phyloP scores from a whole-genome alignment of 2,113 vertebrate genomes.

The Sinocyclocheilus anshuiensis region DNA sequence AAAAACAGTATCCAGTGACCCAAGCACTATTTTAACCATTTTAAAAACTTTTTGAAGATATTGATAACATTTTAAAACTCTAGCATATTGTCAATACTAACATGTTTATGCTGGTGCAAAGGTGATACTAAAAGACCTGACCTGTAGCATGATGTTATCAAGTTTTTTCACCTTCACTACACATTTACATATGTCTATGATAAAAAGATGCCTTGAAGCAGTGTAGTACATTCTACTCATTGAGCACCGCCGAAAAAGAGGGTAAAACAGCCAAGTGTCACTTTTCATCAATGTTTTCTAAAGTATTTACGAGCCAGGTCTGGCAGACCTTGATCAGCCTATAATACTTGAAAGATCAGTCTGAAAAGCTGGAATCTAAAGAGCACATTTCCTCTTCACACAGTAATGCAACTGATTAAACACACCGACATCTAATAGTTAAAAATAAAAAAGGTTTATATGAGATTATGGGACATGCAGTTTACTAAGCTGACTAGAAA shows the following conservation, averaged over 20 bases:
- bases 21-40: background rate
- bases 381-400: background rate
- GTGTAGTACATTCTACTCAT: slow-evolving; percentile 9
- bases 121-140: background rate
- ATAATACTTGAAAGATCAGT: background rate
- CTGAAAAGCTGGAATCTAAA: slow-evolving; percentile 6
- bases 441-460: background rate
- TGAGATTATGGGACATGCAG: slow-evolving; percentile 44
- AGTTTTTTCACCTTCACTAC: background rate
- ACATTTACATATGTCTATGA: background rate
- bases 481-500: slow-evolving; percentile 7
- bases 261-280: background rate
- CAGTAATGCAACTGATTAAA: slow-evolving; percentile 20
- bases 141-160: background rate
- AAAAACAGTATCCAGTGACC: background rate
- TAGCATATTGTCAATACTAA: background rate
- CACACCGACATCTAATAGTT: background rate
- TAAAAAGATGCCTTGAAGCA: slow-evolving; percentile 2
- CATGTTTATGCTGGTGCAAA: slow-evolving; percentile 30
- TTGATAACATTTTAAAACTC: background rate
- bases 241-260: background rate
- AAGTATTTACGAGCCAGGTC: background rate
- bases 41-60: background rate
- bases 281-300: background rate
- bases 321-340: background rate